These are phyloP conservation scores for Epinotia bilunana DNA, from an alignment of 2,888 invertebrate genomes.

Conservation along the genomic window DNA sequence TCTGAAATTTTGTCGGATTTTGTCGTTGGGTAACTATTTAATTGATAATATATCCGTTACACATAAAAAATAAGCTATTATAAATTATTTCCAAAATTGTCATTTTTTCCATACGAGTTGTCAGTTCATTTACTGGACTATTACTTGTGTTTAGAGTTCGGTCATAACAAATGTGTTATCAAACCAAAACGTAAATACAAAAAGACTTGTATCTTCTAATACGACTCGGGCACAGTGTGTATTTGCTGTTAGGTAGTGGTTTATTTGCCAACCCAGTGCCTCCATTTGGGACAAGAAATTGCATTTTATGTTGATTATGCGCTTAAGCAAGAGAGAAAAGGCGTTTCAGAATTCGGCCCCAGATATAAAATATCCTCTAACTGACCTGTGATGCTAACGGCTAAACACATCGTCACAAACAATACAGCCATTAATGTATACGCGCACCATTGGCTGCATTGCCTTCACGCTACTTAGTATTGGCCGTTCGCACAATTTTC, in stretches of 20 bases:
- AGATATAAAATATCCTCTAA: constrained; percentile 19
- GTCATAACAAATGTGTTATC: neutral
- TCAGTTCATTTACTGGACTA: too few relatives aligned
- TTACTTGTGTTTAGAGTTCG: neutral
- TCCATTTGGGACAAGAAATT: too few relatives aligned
- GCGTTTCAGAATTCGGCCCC: neutral
- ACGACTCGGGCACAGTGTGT: neutral
- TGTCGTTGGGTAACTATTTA: too few relatives aligned
- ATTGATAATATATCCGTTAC: too few relatives aligned
- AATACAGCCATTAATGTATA: constrained; percentile 35
- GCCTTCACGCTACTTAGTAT: constrained; percentile 38
- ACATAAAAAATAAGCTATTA: too few relatives aligned
- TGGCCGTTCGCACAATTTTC: constrained; percentile 13
- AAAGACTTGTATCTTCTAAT: neutral
- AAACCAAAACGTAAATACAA: neutral
- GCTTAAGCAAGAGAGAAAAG: neutral
- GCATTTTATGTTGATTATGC: neutral
- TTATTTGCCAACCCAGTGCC: too few relatives aligned
- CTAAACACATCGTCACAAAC: constrained; percentile 30
- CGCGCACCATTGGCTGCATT: constrained; percentile 34
- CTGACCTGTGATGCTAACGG: constrained; percentile 28
- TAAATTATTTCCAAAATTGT: too few relatives aligned
- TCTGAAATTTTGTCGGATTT: too few relatives aligned
- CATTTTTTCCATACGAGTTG: too few relatives aligned
- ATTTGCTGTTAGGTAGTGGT: neutral